phyloP scores from a whole-genome alignment of 2,888 invertebrate genomes.

The Archips crataeganus region DNA sequence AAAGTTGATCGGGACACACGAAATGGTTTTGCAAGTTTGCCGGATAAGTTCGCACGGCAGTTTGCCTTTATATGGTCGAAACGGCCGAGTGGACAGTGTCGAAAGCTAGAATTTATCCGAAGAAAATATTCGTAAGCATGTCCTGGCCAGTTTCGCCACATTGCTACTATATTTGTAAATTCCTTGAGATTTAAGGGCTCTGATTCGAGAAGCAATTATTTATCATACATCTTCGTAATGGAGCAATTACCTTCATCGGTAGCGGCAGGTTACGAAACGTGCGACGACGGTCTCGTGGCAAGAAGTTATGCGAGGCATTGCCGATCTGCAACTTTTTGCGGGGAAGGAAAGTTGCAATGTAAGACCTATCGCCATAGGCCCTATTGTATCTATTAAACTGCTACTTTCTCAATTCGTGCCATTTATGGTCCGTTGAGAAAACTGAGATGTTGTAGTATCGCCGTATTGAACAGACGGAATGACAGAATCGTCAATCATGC shows the following conservation, averaged over 20 bases:
- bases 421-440: slow-evolving; percentile 81
- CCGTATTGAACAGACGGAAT: slow-evolving; percentile 63
- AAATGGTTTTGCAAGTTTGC: slow-evolving; percentile 72
- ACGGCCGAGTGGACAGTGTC: slow-evolving; percentile 60
- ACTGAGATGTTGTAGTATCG: slow-evolving; percentile 62
- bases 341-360: slow-evolving; percentile 75
- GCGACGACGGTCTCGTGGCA: slow-evolving; percentile 58
- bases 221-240: slow-evolving; percentile 65
- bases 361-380: slow-evolving; percentile 72
- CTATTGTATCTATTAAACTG: slow-evolving; percentile 84
- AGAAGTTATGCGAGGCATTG: slow-evolving; percentile 65
- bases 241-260: slow-evolving; percentile 67
- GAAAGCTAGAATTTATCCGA: slow-evolving; percentile 64
- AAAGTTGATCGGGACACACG: slow-evolving; percentile 77
- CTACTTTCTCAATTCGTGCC: slow-evolving; percentile 84
- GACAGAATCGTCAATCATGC: slow-evolving; percentile 55
- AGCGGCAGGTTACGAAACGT: slow-evolving; percentile 71
- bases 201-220: slow-evolving; percentile 59
- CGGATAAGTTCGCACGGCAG: slow-evolving; percentile 70
- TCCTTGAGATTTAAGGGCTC: slow-evolving; percentile 60
- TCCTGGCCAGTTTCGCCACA: slow-evolving; percentile 59
- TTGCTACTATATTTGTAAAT: slow-evolving; percentile 55
- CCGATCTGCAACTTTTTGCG: slow-evolving; percentile 73
- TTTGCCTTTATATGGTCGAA: slow-evolving; percentile 69
- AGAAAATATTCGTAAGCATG: slow-evolving; percentile 63